Conservation (phyloP, 2,113 vertebrate genomes). For the Machaerirhynchus nigripectus region DNA sequence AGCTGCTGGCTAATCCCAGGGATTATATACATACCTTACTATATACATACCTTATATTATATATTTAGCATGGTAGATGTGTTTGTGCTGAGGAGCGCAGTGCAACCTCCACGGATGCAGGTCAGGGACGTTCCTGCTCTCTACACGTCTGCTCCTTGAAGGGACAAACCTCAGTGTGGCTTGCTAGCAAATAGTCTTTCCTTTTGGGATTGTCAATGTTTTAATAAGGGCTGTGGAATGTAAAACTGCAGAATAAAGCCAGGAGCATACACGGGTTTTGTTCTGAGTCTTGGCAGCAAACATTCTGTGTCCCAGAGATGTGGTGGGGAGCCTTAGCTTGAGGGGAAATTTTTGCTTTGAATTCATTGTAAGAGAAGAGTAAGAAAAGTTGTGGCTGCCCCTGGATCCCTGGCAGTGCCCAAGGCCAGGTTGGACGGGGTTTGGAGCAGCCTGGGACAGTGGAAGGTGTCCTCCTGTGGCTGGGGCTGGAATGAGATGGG, state of each 20-base stretch:
- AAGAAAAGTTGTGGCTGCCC: background rate
- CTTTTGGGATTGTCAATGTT: background rate
- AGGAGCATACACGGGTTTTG: fast-evolving
- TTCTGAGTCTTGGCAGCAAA: background rate
- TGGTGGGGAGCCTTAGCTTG: background rate
- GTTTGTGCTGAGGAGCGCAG: background rate
- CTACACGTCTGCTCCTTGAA: fast-evolving
- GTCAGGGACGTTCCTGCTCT: background rate
- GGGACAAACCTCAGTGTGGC: background rate
- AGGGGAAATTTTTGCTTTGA: background rate
- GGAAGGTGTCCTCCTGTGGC: background rate
- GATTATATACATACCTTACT: no score
- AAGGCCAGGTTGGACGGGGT: background rate
- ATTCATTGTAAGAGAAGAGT: background rate
- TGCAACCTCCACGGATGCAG: background rate
- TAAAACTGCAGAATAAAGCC: background rate
- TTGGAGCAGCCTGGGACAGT: background rate
- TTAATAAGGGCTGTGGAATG: background rate
- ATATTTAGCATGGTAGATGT: fast-evolving
- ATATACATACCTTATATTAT: no score
- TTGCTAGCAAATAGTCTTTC: background rate
- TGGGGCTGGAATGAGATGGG: background rate
- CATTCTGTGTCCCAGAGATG: background rate
- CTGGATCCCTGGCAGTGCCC: background rate
- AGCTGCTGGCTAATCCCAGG: background rate